phyloP scores from a whole-genome alignment of 2,888 invertebrate genomes.

The Protophormia terraenovae region DNA sequence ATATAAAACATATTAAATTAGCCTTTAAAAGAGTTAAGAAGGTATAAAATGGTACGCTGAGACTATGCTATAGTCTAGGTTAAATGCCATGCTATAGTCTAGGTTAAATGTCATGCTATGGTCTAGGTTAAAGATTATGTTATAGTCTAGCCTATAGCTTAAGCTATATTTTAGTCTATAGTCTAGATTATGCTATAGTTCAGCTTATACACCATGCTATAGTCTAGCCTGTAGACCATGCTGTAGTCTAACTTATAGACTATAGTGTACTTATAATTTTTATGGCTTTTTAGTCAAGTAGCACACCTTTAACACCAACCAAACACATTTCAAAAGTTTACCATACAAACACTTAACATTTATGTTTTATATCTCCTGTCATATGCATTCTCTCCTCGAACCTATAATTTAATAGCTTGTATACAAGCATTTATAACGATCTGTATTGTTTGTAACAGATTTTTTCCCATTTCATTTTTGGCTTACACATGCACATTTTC shows the following conservation, averaged over 20 bases:
- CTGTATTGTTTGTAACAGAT: background rate
- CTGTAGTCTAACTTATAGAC: background rate
- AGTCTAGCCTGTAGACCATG: background rate
- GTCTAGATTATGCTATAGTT: background rate
- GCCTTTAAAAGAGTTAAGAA: too few species aligned
- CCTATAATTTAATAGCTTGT: background rate
- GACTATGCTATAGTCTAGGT: too few species aligned
- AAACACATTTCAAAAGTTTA: too few species aligned
- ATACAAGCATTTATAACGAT: slow-evolving; percentile 5
- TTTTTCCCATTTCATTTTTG: background rate
- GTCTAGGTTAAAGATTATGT: background rate
- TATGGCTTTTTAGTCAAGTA: slow-evolving; percentile 1
- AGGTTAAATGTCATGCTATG: too few species aligned
- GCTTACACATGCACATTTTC: slow-evolving; percentile 40
- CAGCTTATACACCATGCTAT: background rate
- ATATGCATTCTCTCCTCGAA: background rate
- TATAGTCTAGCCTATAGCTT: background rate
- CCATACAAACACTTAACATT: too few species aligned
- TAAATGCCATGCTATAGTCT: too few species aligned
- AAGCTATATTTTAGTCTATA: background rate
- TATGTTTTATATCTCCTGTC: background rate
- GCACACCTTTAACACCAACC: background rate
- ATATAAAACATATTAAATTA: background rate
- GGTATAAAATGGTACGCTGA: background rate
- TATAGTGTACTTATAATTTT: too few species aligned